These are phyloP conservation scores for Hippocampus abdominalis DNA, from an alignment of 2,113 vertebrate species.

Conservation along the genomic window DNA sequence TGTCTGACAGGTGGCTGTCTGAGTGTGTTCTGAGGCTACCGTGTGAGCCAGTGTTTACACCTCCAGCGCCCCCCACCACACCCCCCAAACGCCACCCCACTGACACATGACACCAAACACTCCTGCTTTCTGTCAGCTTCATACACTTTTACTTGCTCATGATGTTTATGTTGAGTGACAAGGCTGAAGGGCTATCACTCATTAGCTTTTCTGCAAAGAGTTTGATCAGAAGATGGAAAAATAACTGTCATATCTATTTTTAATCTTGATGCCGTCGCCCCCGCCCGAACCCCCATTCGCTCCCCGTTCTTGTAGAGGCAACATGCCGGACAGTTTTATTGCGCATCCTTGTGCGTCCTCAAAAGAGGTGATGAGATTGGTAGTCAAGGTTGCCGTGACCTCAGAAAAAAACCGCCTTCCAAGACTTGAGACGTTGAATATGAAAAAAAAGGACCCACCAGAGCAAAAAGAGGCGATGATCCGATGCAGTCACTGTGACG, in stretches of 20 bases:
- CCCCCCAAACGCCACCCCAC: no score
- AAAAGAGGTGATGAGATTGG: slow-evolving; percentile 5
- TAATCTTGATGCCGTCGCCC: not conserved
- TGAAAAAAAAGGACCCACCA: not conserved
- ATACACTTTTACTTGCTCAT: not conserved
- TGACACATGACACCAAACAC: slow-evolving; percentile 14
- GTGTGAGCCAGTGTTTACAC: slow-evolving; percentile 7
- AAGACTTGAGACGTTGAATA: not conserved
- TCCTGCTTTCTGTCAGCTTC: not conserved
- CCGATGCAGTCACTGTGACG: not conserved
- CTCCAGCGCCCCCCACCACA: no score
- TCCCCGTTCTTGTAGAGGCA: not conserved
- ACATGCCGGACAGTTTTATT: not conserved
- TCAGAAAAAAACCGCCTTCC: slow-evolving; percentile 2
- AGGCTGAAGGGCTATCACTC: not conserved
- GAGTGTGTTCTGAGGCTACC: slow-evolving; percentile 20
- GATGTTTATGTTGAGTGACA: not conserved
- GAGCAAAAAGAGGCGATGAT: not conserved
- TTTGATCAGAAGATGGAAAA: not conserved
- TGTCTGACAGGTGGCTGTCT: slow-evolving; percentile 61
- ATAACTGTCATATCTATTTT: not conserved
- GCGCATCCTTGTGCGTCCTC: not conserved
- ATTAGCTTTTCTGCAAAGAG: not conserved
- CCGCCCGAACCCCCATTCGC: not conserved
- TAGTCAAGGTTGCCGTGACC: slow-evolving; percentile 4